Percentiles rank a stretch among this genome's conserved stretches.
Conservation (phyloP, 2,797 vertebrate genomes). For the Dendrocincla tyrannina region DNA sequence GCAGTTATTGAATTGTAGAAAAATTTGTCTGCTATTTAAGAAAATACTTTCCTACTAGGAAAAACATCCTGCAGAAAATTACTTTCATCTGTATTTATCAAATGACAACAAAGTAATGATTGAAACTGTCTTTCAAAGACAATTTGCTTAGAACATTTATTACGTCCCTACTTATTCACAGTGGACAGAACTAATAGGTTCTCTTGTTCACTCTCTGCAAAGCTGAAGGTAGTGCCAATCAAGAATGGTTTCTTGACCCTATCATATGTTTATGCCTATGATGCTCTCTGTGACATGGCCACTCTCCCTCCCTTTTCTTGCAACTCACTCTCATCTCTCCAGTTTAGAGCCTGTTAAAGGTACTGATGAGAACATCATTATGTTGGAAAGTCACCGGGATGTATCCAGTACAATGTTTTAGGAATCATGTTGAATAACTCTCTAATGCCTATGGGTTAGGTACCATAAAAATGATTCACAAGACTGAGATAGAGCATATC, state of each 20-base stretch:
- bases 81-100: not conserved
- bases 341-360: not conserved
- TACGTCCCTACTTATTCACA: not conserved
- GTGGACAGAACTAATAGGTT: not conserved
- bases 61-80: not conserved
- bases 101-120: not conserved
- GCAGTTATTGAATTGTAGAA: not conserved
- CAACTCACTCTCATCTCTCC: not conserved
- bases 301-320: not conserved
- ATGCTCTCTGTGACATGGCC: not conserved
- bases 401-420: not conserved
- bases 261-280: accelerated
- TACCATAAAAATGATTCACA: not conserved
- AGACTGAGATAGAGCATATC: not conserved
- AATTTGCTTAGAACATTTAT: not conserved
- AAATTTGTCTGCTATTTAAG: not conserved
- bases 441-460: not conserved
- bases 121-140: not conserved
- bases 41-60: not conserved
- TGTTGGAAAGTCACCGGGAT: not conserved
- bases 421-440: accelerated
- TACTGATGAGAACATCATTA: not conserved
- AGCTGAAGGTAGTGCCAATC: not conserved
- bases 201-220: not conserved
- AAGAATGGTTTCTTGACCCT: not conserved